Percentiles rank a stretch among this genome's conserved stretches.
phyloP scores from a whole-genome alignment of 2,797 vertebrate species.

The Megaceryle alcyon region DNA sequence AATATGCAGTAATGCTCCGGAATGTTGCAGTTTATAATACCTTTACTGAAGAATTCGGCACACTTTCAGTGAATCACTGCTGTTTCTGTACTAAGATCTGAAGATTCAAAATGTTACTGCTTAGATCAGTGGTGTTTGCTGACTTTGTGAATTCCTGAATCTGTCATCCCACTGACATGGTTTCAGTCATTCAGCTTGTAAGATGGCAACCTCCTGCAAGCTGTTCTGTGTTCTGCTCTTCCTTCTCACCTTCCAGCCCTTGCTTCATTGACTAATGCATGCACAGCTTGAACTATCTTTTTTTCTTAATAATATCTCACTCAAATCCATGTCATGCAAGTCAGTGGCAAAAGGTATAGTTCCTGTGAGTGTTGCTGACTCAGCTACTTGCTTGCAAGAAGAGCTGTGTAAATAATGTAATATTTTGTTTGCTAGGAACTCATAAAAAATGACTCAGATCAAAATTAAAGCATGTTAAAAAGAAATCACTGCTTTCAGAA shows the following conservation, averaged over 20 bases:
- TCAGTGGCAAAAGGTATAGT: background rate
- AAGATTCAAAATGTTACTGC: background rate
- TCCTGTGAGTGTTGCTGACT: background rate
- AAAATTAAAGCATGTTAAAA: background rate
- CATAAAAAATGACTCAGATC: background rate
- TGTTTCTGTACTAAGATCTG: background rate
- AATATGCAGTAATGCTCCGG: background rate
- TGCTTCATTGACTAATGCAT: background rate
- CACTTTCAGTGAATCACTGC: background rate
- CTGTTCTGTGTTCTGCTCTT: background rate
- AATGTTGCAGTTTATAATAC: background rate
- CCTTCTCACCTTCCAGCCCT: background rate
- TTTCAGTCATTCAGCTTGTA: background rate
- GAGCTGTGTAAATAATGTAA: slow-evolving; percentile 9
- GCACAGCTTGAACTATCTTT: background rate
- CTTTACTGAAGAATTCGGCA: background rate
- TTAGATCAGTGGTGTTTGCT: background rate
- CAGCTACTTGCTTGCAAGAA: background rate
- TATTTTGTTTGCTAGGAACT: slow-evolving; percentile 7
- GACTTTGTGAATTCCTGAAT: background rate
- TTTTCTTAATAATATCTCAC: background rate
- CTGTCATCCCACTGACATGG: background rate
- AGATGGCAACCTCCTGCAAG: background rate
- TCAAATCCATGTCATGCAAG: background rate
- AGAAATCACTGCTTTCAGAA: background rate